Evolutionary conservation across 2,113 vertebrate species (phyloP).

Genomic region (Cricetomys ansorgei): DNA sequence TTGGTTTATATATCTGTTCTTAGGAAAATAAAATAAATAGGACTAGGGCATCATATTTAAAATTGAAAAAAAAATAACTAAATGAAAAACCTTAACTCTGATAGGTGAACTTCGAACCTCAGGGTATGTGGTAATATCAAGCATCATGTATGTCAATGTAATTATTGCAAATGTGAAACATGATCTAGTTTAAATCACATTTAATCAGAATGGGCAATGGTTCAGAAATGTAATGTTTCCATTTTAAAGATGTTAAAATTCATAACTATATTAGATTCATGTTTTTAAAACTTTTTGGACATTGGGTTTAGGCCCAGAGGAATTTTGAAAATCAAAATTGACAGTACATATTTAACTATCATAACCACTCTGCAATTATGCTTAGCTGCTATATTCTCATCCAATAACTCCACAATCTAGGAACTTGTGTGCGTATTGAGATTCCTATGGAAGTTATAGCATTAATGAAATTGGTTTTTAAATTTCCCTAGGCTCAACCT

Average conservation of each 20-base stretch:
- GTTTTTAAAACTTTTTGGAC: conserved; percentile 76
- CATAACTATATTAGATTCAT: conserved; percentile 65
- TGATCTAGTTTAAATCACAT: conserved; percentile 67
- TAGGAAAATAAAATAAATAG: not conserved
- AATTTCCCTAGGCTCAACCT: conserved; percentile 88
- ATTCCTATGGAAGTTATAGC: conserved; percentile 85
- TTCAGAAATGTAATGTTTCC: conserved; percentile 69
- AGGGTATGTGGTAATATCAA: conserved; percentile 10
- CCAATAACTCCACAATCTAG: conserved; percentile 80
- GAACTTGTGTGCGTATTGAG: conserved; percentile 83
- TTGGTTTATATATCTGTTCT: conserved; percentile 38
- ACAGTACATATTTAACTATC: conserved; percentile 85
- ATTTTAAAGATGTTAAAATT: conserved; percentile 76
- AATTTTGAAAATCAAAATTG: conserved; percentile 82
- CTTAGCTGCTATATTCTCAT: conserved; percentile 81
- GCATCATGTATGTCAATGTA: conserved; percentile 55
- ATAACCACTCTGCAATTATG: conserved; percentile 83
- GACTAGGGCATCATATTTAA: not conserved
- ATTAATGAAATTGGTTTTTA: conserved; percentile 88
- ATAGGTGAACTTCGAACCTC: conserved; percentile 40
- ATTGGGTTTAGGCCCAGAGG: conserved; percentile 61
- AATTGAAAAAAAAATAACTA: not conserved
- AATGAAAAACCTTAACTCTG: conserved; percentile 23
- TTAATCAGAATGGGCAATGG: conserved; percentile 63
- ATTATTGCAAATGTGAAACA: conserved; percentile 68